Percentiles rank a stretch among this genome's conserved stretches.
Conservation (phyloP, 2,888 invertebrate genomes). For the Papilio protenor region DNA sequence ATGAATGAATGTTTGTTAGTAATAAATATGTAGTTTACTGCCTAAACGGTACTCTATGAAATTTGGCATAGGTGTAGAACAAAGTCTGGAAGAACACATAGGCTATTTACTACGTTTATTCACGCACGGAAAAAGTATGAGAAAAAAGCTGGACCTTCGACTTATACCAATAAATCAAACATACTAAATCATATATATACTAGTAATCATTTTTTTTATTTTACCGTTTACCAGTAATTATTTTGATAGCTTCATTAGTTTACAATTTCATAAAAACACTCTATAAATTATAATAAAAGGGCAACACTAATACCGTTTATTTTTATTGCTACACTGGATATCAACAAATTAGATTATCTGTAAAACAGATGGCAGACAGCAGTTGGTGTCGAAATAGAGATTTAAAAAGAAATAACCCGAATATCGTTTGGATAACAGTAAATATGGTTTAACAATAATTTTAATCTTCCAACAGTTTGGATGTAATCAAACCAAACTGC, state of each 20-base stretch:
- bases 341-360: constrained; percentile 77
- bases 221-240: neutral
- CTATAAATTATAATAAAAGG: constrained; percentile 35
- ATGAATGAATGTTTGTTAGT: no score
- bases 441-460: neutral
- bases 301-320: constrained; percentile 53
- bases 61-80: no score
- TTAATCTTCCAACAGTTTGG: neutral
- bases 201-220: neutral
- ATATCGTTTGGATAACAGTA: neutral
- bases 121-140: no score
- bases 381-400: constrained; percentile 27
- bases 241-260: constrained; percentile 22
- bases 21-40: no score
- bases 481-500: no score
- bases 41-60: no score
- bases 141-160: no score
- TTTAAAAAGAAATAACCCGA: constrained; percentile 30
- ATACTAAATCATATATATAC: neutral
- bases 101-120: no score
- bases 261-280: constrained; percentile 24
- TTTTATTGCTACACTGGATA: constrained; percentile 70
- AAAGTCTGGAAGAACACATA: no score
- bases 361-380: constrained; percentile 59
- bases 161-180: no score